Conservation (phyloP, 2,113 vertebrate genomes). For the Chaenocephalus aceratus region DNA sequence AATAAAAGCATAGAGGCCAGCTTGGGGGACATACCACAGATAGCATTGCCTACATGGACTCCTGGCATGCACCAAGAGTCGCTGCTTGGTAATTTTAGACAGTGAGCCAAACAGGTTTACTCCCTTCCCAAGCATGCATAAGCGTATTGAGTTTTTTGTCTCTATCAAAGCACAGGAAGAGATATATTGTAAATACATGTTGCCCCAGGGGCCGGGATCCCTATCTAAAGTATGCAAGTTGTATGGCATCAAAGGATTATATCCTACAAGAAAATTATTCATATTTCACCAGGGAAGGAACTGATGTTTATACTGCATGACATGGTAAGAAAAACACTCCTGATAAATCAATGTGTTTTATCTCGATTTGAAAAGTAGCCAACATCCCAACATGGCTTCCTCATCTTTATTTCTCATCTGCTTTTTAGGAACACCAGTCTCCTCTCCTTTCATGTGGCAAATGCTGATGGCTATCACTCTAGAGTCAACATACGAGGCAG, state of each 20-base stretch:
- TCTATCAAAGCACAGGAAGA: constrained; percentile 74
- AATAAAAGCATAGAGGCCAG: constrained; percentile 68
- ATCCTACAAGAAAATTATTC: constrained; percentile 63
- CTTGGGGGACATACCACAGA: constrained; percentile 72
- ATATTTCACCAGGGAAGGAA: constrained; percentile 57
- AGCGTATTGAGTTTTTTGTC: constrained; percentile 62
- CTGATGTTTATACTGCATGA: constrained; percentile 62
- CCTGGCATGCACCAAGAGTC: constrained; percentile 60
- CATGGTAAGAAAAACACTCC: constrained; percentile 58
- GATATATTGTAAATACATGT: constrained; percentile 63
- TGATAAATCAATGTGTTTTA: constrained; percentile 62
- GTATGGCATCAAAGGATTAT: constrained; percentile 55
- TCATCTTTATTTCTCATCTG: constrained; percentile 63
- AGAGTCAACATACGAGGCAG: constrained; percentile 81
- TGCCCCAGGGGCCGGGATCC: constrained; percentile 9
- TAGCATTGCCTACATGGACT: constrained; percentile 65
- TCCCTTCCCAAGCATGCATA: constrained; percentile 66
- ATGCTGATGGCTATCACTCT: constrained; percentile 82
- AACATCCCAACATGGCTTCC: constrained; percentile 54
- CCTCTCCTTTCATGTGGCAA: constrained; percentile 79
- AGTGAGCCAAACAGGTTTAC: constrained; percentile 67
- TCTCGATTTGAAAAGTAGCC: constrained; percentile 66
- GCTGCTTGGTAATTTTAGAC: constrained; percentile 73
- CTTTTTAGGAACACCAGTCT: constrained; percentile 71
- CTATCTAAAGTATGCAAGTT: constrained; percentile 57